Percentiles rank a stretch among this genome's conserved stretches.
phyloP scores from a whole-genome alignment of 2,113 vertebrate genomes.

The Pygoscelis adeliae region DNA sequence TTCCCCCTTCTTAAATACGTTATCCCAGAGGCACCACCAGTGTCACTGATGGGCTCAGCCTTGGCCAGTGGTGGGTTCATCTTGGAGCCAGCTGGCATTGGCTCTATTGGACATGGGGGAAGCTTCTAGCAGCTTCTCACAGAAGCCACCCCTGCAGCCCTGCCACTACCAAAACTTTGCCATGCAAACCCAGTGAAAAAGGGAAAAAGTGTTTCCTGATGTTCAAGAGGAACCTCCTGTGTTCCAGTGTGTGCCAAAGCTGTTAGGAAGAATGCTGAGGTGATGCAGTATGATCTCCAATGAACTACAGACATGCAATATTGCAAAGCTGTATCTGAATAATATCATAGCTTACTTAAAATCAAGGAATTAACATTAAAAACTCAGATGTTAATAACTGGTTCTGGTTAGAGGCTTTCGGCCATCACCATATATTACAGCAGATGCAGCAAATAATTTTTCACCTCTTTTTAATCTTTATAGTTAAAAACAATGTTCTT shows the following conservation, averaged over 20 bases:
- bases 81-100: background rate
- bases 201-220: background rate
- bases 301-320: background rate
- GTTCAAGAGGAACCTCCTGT: background rate
- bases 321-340: background rate
- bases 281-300: background rate
- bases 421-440: background rate
- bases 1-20: no score
- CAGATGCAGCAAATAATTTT: background rate
- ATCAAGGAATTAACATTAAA: background rate
- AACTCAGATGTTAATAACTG: background rate
- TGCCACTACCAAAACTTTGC: background rate
- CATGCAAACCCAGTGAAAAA: background rate
- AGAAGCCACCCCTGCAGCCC: background rate
- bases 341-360: background rate
- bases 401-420: background rate
- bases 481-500: background rate
- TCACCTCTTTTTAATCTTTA: background rate
- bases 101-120: accelerated
- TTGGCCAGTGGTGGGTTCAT: accelerated
- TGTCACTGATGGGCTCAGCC: accelerated
- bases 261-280: background rate
- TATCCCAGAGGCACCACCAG: background rate
- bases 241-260: background rate
- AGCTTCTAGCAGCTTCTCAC: background rate